These are phyloP conservation scores for Ornithorhynchus anatinus DNA, from an alignment of 2,113 vertebrate genomes.

Conservation along the genomic window DNA sequence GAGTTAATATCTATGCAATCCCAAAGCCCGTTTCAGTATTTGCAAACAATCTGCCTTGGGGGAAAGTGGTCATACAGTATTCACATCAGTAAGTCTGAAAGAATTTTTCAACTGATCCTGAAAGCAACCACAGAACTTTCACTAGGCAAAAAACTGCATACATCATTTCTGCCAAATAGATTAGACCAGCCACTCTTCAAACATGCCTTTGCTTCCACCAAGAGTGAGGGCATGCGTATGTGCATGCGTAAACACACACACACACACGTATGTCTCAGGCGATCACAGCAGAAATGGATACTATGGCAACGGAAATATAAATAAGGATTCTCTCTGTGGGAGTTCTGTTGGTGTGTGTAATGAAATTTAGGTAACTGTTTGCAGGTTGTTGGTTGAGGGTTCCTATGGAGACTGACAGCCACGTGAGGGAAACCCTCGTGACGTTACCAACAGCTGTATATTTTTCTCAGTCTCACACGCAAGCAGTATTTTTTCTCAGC, in stretches of 20 bases:
- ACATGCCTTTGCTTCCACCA: conserved; percentile 33
- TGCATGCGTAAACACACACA: neutral
- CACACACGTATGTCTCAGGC: neutral
- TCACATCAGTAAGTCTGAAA: conserved; percentile 17
- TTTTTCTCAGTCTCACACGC: neutral
- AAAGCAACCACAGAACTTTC: conserved; percentile 25
- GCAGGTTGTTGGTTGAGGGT: conserved; percentile 72
- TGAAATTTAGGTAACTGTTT: conserved; percentile 70
- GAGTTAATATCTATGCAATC: neutral
- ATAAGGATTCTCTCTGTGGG: conserved; percentile 68
- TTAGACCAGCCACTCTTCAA: conserved; percentile 28
- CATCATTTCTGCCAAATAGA: conserved; percentile 32
- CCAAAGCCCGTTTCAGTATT: conserved; percentile 19
- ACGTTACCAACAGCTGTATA: conserved; percentile 55
- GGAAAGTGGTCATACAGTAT: conserved; percentile 10
- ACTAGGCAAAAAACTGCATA: neutral
- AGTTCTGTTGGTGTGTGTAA: conserved; percentile 61
- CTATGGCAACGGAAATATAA: conserved; percentile 74
- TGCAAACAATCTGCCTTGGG: conserved; percentile 21
- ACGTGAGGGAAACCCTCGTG: conserved; percentile 68
- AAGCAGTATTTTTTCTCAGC: conserved; percentile 34
- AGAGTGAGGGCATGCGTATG: neutral
- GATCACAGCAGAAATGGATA: neutral
- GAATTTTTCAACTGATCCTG: conserved; percentile 34
- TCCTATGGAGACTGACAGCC: conserved; percentile 64